Conservation (phyloP, 2,113 vertebrate genomes). For the Empidonax alnorum region DNA sequence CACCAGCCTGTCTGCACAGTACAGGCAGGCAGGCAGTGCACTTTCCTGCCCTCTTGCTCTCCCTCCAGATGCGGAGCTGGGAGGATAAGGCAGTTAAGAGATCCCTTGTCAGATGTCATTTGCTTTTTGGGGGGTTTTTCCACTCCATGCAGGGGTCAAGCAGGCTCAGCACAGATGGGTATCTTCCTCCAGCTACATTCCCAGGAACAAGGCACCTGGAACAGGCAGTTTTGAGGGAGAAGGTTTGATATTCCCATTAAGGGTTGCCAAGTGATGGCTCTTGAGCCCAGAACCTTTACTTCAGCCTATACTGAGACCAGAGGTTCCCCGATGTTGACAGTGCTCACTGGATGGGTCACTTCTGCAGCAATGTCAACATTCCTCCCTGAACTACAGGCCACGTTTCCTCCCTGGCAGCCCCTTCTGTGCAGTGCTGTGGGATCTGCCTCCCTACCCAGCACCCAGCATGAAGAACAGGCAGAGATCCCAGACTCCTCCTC, state of each 20-base stretch:
- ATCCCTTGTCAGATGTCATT: neutral
- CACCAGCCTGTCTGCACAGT: slow-evolving; percentile 37
- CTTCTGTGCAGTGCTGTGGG: fast-evolving
- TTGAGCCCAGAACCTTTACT: neutral
- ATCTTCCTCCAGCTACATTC: neutral
- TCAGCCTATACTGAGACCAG: neutral
- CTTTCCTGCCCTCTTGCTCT: slow-evolving; percentile 12
- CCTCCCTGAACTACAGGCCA: neutral
- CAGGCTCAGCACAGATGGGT: neutral
- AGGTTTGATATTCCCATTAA: fast-evolving
- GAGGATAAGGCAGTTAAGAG: neutral
- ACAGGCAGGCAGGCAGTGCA: neutral
- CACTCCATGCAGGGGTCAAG: neutral
- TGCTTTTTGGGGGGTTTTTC: neutral
- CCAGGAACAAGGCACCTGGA: neutral
- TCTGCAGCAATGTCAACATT: neutral
- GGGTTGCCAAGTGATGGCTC: neutral
- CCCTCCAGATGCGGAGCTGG: slow-evolving; percentile 36
- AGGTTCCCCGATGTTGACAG: fast-evolving
- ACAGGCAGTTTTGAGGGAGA: neutral
- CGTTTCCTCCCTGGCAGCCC: neutral
- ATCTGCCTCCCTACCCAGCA: neutral
- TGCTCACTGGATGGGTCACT: neutral
- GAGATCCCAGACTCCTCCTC: neutral
- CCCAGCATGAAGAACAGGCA: neutral